Conservation (phyloP, 2,888 invertebrate genomes). For the Stratiomys singularior region DNA sequence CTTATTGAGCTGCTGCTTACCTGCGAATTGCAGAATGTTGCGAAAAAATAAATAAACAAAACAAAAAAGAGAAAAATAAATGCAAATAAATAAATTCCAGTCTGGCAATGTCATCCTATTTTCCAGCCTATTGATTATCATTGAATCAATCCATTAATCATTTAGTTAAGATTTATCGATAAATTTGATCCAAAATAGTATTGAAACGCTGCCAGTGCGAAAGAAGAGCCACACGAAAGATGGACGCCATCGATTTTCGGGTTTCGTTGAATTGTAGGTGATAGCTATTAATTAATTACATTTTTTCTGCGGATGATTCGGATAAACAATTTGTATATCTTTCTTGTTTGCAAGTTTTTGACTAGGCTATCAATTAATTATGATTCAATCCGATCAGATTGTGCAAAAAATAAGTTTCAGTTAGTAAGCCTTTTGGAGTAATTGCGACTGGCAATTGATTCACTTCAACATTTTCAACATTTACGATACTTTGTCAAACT, state of each 20-base stretch:
- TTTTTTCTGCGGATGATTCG: background rate
- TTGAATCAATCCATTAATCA: constrained; percentile 40
- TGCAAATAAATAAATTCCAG: constrained; percentile 16
- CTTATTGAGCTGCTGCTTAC: background rate
- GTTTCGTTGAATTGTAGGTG: constrained; percentile 5
- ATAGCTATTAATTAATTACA: constrained; percentile 33
- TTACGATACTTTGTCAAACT: too few species aligned
- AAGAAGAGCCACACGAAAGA: background rate
- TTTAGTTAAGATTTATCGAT: constrained; percentile 45
- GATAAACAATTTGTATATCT: background rate
- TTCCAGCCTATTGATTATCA: constrained; percentile 44
- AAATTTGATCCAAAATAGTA: background rate
- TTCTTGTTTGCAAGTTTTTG: background rate
- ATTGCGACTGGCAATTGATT: too few species aligned
- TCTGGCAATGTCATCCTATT: constrained; percentile 45
- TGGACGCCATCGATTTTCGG: constrained; percentile 29
- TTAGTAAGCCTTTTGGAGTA: too few species aligned
- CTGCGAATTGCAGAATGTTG: background rate
- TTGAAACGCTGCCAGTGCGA: too few species aligned
- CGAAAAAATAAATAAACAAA: background rate
- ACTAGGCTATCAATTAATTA: too few species aligned
- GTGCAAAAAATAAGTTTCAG: too few species aligned
- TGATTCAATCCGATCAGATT: too few species aligned
- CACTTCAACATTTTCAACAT: too few species aligned
- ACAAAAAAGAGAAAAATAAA: background rate